phyloP scores from a whole-genome alignment of 2,797 vertebrate genomes.

The Florisuga fusca region DNA sequence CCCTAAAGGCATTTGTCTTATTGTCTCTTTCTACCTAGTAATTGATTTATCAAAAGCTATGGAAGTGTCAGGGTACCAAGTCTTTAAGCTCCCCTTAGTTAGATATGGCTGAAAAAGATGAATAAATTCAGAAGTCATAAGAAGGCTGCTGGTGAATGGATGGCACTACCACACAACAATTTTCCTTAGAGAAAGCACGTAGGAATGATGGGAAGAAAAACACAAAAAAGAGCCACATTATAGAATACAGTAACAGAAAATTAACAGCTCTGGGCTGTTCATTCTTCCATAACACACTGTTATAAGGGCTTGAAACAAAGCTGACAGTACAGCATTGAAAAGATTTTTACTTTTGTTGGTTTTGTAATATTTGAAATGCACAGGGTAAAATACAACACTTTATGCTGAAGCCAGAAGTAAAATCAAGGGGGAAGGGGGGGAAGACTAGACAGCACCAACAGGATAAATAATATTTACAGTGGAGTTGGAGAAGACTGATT shows the following conservation, averaged over 20 bases:
- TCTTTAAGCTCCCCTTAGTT: not conserved
- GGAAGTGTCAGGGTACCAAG: not conserved
- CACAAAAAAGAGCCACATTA: not conserved
- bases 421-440: not conserved
- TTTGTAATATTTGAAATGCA: not conserved
- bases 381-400: not conserved
- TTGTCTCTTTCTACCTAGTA: not conserved
- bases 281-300: not conserved
- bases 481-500: not conserved
- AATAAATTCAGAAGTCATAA: not conserved
- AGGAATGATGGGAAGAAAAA: not conserved
- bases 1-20: no score
- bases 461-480: fast-evolving
- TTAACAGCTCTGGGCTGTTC: not conserved
- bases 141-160: not conserved
- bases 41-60: not conserved
- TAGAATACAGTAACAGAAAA: not conserved
- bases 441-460: not conserved
- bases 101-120: not conserved
- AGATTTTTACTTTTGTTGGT: not conserved
- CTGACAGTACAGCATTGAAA: not conserved
- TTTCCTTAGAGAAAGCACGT: not conserved
- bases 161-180: not conserved
- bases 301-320: not conserved
- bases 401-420: not conserved